These are phyloP conservation scores for Leptinotarsa lineolata DNA, from an alignment of 1,140 invertebrate species.

Conservation along the genomic window DNA sequence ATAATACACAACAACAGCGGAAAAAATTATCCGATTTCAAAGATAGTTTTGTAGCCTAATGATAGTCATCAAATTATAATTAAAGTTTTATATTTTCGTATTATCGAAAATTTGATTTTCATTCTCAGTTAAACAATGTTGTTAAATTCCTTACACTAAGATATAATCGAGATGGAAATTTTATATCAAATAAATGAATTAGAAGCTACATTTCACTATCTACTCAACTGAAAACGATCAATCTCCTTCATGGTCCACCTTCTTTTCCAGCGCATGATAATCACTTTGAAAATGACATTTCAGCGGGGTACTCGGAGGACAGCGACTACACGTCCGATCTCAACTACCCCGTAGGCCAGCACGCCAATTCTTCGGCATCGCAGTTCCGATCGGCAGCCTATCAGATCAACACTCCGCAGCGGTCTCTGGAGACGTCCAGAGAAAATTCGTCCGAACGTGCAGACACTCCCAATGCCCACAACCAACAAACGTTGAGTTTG, in stretches of 20 bases:
- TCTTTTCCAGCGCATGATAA: conserved; percentile 55
- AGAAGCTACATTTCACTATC: too few relatives aligned
- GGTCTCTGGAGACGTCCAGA: conserved; percentile 77
- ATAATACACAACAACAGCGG: too few relatives aligned
- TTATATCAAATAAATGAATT: not conserved
- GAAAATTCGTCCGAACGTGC: conserved; percentile 85
- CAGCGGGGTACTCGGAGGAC: conserved; percentile 95
- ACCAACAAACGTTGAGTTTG: conserved; percentile 47
- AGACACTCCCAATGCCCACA: conserved; percentile 58
- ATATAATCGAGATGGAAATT: not conserved
- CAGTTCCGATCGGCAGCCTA: conserved; percentile 79
- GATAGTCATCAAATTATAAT: too few relatives aligned
- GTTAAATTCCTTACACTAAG: not conserved
- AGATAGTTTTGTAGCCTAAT: too few relatives aligned
- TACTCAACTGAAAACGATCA: not conserved
- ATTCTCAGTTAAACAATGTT: too few relatives aligned
- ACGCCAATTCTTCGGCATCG: conserved; percentile 83
- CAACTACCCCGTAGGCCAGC: conserved; percentile 90
- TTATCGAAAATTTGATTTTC: too few relatives aligned
- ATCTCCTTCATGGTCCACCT: conserved; percentile 14
- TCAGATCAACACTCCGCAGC: conserved; percentile 77
- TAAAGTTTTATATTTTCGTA: too few relatives aligned
- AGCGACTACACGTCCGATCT: conserved; percentile 96
- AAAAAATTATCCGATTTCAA: too few relatives aligned
- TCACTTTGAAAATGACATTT: conserved; percentile 58